Conservation (phyloP, 2,888 invertebrate genomes). For the Thalpophila matura region DNA sequence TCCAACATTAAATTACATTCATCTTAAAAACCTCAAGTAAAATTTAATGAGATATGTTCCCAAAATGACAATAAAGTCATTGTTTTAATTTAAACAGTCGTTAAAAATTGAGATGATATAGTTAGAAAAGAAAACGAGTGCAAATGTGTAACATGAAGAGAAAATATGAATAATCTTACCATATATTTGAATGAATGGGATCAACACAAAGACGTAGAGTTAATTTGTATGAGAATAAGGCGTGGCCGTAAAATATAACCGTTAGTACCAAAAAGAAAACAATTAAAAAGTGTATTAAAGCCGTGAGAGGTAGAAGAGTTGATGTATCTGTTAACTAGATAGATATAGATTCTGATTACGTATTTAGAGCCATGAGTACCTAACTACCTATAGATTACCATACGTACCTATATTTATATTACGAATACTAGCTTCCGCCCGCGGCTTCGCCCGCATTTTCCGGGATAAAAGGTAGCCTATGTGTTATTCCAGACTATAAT, state of each 20-base stretch:
- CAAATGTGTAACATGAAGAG: conserved; percentile 55
- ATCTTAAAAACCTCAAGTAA: not conserved
- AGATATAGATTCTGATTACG: conserved; percentile 14
- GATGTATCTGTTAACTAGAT: conserved; percentile 44
- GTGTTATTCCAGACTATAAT: no score
- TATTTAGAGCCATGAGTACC: not conserved
- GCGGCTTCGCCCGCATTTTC: no score
- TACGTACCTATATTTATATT: no score
- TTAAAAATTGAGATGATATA: conserved; percentile 49
- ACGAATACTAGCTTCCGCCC: no score
- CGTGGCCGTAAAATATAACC: conserved; percentile 64
- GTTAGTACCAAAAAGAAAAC: conserved; percentile 71
- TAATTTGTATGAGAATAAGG: conserved; percentile 61
- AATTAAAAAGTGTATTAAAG: conserved; percentile 69
- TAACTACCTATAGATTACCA: no score
- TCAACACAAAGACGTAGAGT: conserved; percentile 55
- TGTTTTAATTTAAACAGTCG: conserved; percentile 48
- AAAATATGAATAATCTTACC: conserved; percentile 62
- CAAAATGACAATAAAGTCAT: conserved; percentile 57
- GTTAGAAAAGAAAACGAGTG: conserved; percentile 52
- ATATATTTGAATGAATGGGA: conserved; percentile 56
- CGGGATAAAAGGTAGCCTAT: no score
- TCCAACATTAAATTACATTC: not conserved
- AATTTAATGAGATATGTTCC: conserved; percentile 36
- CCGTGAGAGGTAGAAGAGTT: conserved; percentile 73